Base-by-base conservation (phyloP, 2,113 vertebrate genomes). In the Sclerurus mexicanus region DNA sequence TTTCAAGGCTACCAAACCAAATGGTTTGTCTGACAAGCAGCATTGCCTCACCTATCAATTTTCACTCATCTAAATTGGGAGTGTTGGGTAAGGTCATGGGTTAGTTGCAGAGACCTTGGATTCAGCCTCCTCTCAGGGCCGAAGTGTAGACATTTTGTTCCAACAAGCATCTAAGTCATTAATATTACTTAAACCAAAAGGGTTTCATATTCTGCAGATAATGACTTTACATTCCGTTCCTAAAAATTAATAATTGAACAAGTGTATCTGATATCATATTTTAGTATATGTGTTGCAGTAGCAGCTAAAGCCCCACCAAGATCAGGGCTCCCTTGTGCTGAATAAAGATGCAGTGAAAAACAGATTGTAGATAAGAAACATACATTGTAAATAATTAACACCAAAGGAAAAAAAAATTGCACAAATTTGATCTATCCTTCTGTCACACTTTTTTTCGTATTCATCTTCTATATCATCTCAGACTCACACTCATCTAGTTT, bases 311-410 rank as follows among this genome's bases (percentile, higher is more conserved):
- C 14, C 24, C 49, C 56, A 84, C 64, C 24, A 81, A 92, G 85
- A 96, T 87, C 92, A 84, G 76, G 96, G 31, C 77, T 95, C 7
- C 49, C 40, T 93, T 92, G 73, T 6, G 1, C 68, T 93, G 82
- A 88, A 80, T 73, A 94, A 96, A 64, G 69, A 91, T 86, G 39
- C 20, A 53, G 68, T 56, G 37, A 72, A 89, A 96, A 96, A 68
- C 80, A 96, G 86, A 89, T 86, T 95, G 83, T 82, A 92, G 88
- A 92, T 89, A 78, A 94, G 86, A 94, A 93, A 92, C 40, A 81
- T 92, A 67, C 56, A 96, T 78, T 60, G 86, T 95, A 93, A 96
- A 96, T 90, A 96, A 93, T 90, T 94, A 96, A 93, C 88, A 94
- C 88, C 83, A 84, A 82, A 83, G 71, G 15, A 7, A 71, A 82